phyloP scores from a whole-genome alignment of 2,113 vertebrate genomes.

The human region GRCh38 chr1:209783501-209784000 shows the following conservation, averaged over 20 bases:
- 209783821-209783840: not conserved
- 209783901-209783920: not conserved
- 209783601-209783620: slow-evolving; percentile 59
- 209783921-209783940: not conserved
- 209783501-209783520: slow-evolving; percentile 88
- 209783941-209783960: not conserved
- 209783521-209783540: slow-evolving; percentile 82
- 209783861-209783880: not conserved
- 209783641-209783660: not conserved
- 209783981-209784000: not conserved
- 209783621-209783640: not conserved
- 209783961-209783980: not conserved
- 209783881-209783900: not conserved
- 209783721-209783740: not conserved
- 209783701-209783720: slow-evolving; percentile 57
- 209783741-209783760: not conserved
- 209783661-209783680: not conserved
- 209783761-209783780: not conserved
- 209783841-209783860: not conserved
- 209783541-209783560: slow-evolving; percentile 78
- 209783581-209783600: slow-evolving; percentile 83
- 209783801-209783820: not conserved
- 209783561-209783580: slow-evolving; percentile 83
- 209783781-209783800: not conserved
- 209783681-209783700: not conserved